A percentile compares a stretch with the other conserved stretches of the same genome.
Conservation (phyloP, 2,888 invertebrate genomes). For the Rhopalosiphum nymphaeae region DNA sequence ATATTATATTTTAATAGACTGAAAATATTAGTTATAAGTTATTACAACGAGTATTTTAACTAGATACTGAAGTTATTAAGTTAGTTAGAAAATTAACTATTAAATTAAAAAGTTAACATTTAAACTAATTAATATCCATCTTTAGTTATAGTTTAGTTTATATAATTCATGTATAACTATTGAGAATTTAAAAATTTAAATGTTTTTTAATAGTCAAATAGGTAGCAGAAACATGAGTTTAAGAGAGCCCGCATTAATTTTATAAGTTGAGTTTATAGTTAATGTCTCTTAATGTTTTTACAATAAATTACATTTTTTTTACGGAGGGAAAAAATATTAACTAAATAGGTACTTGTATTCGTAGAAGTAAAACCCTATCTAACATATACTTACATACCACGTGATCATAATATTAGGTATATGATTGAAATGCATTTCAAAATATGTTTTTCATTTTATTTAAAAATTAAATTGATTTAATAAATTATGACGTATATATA, state of each 20-base stretch:
- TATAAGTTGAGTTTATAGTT: neutral
- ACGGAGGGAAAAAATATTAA: neutral
- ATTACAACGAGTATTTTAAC: too few relatives aligned
- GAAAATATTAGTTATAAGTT: too few relatives aligned
- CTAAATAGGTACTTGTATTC: neutral
- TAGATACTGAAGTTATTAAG: too few relatives aligned
- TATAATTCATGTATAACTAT: too few relatives aligned
- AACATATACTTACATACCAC: neutral
- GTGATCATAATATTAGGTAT: neutral
- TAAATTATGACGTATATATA: neutral
- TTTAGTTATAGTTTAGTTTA: too few relatives aligned
- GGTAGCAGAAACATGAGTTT: neutral
- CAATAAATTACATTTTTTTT: neutral
- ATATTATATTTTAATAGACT: too few relatives aligned
- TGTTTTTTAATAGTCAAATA: too few relatives aligned
- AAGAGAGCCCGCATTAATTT: neutral
- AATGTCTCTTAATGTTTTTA: neutral
- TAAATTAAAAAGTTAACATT: too few relatives aligned
- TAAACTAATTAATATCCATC: too few relatives aligned
- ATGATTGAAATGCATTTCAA: neutral
- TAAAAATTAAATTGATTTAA: neutral
- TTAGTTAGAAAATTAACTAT: too few relatives aligned
- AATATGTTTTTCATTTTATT: neutral
- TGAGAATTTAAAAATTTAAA: too few relatives aligned
- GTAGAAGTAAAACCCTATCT: too few relatives aligned